A percentile compares a stretch with the other conserved stretches of the same genome.
These are phyloP conservation scores for Gadus chalcogrammus DNA, from an alignment of 2,113 vertebrate genomes.

Conservation along the genomic window DNA sequence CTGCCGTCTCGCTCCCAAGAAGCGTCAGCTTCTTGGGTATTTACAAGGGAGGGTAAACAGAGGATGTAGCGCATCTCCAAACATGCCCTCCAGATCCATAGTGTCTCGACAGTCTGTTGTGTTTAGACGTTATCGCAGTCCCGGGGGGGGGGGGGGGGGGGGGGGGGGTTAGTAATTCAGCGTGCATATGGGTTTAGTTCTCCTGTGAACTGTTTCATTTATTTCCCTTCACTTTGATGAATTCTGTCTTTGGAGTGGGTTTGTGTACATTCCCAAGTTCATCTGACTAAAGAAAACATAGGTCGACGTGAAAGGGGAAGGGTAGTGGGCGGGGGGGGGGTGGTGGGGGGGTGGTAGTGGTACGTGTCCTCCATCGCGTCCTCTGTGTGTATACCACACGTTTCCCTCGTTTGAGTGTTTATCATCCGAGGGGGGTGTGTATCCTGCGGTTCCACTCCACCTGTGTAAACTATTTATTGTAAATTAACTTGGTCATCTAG, in stretches of 20 bases:
- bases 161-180: background rate
- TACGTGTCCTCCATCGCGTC: no score
- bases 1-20: background rate
- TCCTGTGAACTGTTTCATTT: no score
- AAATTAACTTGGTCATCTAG: background rate
- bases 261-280: no score
- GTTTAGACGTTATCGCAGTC: slow-evolving; percentile 46
- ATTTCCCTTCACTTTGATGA: no score
- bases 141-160: no score
- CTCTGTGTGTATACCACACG: no score
- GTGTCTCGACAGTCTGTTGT: slow-evolving; percentile 35
- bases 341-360: no score
- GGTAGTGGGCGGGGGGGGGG: no score
- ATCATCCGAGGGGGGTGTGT: background rate
- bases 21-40: slow-evolving; percentile 36
- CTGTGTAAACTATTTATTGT: background rate
- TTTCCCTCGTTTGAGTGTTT: background rate
- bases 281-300: no score
- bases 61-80: slow-evolving; percentile 35
- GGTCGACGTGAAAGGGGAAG: no score
- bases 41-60: slow-evolving; percentile 56
- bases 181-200: background rate
- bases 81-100: slow-evolving; percentile 46
- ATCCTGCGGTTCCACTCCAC: background rate
- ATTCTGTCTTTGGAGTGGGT: no score